Percentiles rank a stretch among this genome's conserved stretches.
Conservation (phyloP, 2,113 vertebrate species). For the Barnardius zonarius region DNA sequence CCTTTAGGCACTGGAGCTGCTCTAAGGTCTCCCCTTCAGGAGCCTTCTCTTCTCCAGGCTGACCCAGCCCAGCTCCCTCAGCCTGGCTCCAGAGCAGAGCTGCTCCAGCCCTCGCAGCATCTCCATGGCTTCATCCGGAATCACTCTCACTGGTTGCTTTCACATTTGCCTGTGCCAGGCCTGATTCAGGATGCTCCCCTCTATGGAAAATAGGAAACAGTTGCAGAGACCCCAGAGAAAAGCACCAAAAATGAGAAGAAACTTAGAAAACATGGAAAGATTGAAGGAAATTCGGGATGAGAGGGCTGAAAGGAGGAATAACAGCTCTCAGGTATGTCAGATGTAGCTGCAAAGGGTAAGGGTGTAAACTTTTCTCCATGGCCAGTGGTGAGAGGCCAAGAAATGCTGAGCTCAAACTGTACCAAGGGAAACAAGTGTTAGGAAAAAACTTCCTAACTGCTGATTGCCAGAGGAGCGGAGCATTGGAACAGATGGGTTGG, state of each 20-base stretch:
- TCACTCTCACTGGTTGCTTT: background rate
- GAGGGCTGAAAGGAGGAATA: background rate
- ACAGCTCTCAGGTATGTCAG: background rate
- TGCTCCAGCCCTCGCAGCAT: background rate
- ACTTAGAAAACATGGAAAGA: background rate
- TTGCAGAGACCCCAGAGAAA: background rate
- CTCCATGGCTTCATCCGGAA: background rate
- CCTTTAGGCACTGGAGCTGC: too few relatives aligned
- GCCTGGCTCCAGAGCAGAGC: background rate
- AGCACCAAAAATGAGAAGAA: background rate
- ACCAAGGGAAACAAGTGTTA: background rate
- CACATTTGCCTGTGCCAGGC: background rate
- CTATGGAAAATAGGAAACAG: background rate
- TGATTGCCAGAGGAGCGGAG: background rate
- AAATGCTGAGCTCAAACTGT: background rate
- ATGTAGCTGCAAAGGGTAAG: background rate
- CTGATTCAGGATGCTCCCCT: background rate
- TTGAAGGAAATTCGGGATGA: background rate
- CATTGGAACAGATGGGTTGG: conserved; percentile 27
- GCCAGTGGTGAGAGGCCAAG: background rate
- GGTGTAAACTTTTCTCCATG: background rate
- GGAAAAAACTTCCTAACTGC: conserved; percentile 19
- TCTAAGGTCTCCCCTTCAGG: too few relatives aligned
- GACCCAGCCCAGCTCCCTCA: background rate
- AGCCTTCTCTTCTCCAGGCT: too few relatives aligned